These are phyloP conservation scores for Eupithecia abbreviata DNA, from an alignment of 2,888 invertebrate species.

Conservation along the genomic window DNA sequence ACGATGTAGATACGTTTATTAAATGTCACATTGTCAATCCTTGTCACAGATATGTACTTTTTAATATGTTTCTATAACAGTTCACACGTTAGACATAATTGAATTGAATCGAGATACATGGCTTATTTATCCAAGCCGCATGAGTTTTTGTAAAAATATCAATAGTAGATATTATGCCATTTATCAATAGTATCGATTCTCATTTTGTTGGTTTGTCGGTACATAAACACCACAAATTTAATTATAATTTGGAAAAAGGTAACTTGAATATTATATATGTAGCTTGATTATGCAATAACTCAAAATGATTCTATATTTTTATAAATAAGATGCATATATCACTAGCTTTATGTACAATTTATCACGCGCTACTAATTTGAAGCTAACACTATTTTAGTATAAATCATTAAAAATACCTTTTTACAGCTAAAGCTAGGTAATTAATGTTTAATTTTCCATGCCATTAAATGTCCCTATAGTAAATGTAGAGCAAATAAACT, in stretches of 20 bases:
- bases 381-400: background rate
- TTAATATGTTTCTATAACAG: background rate
- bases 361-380: background rate
- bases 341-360: no score
- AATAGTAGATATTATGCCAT: background rate
- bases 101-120: background rate
- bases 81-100: constrained; percentile 25
- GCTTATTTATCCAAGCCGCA: background rate
- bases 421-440: background rate
- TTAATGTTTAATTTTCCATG: background rate
- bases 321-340: no score
- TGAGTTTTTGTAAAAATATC: background rate
- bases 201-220: background rate
- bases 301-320: no score
- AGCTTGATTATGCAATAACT: no score
- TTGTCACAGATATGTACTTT: background rate
- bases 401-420: background rate
- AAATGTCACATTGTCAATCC: constrained; percentile 5
- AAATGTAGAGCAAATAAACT: background rate
- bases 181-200: background rate
- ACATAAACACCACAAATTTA: background rate
- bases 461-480: background rate
- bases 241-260: background rate
- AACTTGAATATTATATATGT: background rate
- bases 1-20: background rate